phyloP scores from a whole-genome alignment of 1,140 invertebrate genomes.

The Drosophila bipectinata region DNA sequence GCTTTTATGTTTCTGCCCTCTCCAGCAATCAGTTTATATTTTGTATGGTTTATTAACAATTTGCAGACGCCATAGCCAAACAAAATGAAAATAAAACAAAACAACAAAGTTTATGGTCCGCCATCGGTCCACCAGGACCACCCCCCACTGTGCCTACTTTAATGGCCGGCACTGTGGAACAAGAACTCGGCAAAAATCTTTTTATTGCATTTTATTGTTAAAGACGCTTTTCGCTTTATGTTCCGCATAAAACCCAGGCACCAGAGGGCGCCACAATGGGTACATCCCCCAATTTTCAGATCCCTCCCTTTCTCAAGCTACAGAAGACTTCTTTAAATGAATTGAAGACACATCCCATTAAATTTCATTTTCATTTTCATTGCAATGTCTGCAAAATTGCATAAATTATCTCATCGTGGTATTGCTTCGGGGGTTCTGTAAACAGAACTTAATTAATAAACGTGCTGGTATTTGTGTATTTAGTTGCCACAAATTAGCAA shows the following conservation, averaged over 20 bases:
- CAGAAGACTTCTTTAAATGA: too few species aligned
- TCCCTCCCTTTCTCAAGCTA: too few species aligned
- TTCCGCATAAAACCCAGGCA: constrained; percentile 37
- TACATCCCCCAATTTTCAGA: neutral
- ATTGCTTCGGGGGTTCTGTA: neutral
- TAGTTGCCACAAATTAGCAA: neutral
- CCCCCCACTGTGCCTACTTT: constrained; percentile 29
- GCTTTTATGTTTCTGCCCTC: constrained; percentile 38
- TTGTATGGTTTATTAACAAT: constrained; percentile 70
- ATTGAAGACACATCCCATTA: neutral
- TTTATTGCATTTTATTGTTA: constrained; percentile 62
- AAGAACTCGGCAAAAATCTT: constrained; percentile 31
- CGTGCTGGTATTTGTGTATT: neutral
- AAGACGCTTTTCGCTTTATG: constrained; percentile 50
- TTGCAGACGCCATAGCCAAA: constrained; percentile 26
- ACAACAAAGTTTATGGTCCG: constrained; percentile 52
- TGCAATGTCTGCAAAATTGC: neutral
- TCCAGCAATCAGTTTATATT: constrained; percentile 64
- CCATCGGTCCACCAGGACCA: constrained; percentile 3
- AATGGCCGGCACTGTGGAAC: constrained; percentile 33
- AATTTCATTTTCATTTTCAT: too few species aligned
- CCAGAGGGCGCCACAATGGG: neutral
- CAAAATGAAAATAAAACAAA: constrained; percentile 29
- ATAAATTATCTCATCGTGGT: neutral
- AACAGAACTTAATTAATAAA: neutral